Conservation (phyloP, 2,113 vertebrate species). For the Pogona vitticeps region DNA sequence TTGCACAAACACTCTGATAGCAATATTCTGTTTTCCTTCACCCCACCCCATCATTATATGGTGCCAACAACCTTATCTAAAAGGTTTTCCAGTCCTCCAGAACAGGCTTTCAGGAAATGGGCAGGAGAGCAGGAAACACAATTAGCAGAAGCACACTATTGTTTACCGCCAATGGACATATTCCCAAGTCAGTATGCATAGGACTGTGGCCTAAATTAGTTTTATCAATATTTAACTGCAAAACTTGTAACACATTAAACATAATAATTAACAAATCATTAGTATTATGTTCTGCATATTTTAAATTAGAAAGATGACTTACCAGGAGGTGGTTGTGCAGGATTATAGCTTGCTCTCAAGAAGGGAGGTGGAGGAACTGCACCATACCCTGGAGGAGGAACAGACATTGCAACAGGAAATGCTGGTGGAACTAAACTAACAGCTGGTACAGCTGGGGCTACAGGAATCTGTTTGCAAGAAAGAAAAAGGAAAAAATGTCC, state of each 20-base stretch:
- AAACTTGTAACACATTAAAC: not conserved
- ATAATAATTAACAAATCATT: too few species aligned
- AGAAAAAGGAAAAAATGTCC: constrained; percentile 35
- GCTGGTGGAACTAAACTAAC: constrained; percentile 93
- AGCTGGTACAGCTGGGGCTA: constrained; percentile 88
- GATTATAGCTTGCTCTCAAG: constrained; percentile 91
- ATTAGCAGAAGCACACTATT: not conserved
- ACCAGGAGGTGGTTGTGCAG: constrained; percentile 96
- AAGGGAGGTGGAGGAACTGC: constrained; percentile 89
- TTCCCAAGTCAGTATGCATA: not conserved
- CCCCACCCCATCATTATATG: too few species aligned
- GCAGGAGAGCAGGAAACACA: not conserved
- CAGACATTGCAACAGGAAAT: constrained; percentile 92
- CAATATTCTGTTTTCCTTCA: not conserved
- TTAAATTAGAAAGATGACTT: constrained; percentile 33
- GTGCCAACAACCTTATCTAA: not conserved
- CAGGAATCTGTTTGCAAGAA: constrained; percentile 84
- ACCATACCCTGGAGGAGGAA: constrained; percentile 94
- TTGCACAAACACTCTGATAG: not conserved
- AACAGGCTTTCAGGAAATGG: not conserved
- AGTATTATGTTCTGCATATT: not conserved
- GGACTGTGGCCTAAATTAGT: not conserved
- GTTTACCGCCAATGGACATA: not conserved
- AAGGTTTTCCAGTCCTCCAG: not conserved
- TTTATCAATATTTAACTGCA: not conserved